phyloP scores from a whole-genome alignment of 2,888 invertebrate genomes.

The Eristalis pertinax region DNA sequence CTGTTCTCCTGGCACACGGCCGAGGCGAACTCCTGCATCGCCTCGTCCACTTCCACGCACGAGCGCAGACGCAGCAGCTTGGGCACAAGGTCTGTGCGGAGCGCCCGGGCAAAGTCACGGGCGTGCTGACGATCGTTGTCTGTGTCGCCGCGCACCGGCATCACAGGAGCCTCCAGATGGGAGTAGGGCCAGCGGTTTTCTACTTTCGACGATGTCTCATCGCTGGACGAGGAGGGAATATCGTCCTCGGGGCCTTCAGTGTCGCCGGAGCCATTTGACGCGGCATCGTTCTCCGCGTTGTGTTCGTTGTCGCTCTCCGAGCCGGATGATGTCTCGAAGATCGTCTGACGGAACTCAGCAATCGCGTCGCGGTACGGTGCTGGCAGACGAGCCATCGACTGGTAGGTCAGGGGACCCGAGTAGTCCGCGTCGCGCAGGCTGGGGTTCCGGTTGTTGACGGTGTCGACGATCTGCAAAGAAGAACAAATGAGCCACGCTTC shows the following conservation, averaged over 20 bases:
- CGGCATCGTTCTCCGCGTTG: constrained; percentile 85
- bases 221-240: constrained; percentile 82
- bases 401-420: constrained; percentile 92
- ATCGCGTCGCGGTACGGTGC: constrained; percentile 90
- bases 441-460: constrained; percentile 86
- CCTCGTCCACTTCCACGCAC: constrained; percentile 94
- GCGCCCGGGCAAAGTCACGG: constrained; percentile 89
- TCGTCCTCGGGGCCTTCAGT: constrained; percentile 89
- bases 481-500: neutral
- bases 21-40: constrained; percentile 95
- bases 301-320: constrained; percentile 88
- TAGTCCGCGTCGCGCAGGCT: constrained; percentile 89
- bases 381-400: constrained; percentile 90
- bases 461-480: constrained; percentile 81
- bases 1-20: constrained; percentile 91
- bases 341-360: constrained; percentile 85
- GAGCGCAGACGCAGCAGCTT: constrained; percentile 88
- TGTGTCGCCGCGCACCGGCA: constrained; percentile 84
- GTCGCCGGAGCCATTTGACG: constrained; percentile 88
- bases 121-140: constrained; percentile 94
- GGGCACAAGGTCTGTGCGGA: constrained; percentile 89
- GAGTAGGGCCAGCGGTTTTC: constrained; percentile 82
- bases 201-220: constrained; percentile 80
- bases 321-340: constrained; percentile 83
- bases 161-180: constrained; percentile 80